phyloP scores from a whole-genome alignment of 1,140 invertebrate genomes.

The Atta cephalotes region DNA sequence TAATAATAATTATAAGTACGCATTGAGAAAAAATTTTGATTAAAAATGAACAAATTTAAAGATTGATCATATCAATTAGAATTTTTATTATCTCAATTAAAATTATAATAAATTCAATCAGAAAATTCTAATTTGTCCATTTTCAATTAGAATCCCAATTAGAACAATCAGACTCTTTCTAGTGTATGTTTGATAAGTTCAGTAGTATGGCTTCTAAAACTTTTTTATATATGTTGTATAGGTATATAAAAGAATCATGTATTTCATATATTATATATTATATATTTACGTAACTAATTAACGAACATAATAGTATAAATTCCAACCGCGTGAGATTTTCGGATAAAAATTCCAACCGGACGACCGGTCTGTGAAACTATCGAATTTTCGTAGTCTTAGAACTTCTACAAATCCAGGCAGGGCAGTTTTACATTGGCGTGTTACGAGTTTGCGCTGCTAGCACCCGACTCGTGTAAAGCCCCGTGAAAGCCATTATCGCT shows the following conservation, averaged over 20 bases:
- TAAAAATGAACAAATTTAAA: too few relatives aligned
- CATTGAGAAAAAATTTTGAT: too few relatives aligned
- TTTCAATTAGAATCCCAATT: too few relatives aligned
- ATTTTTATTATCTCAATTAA: too few relatives aligned
- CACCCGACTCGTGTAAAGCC: slow-evolving; percentile 59
- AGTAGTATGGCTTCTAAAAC: background rate
- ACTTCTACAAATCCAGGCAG: slow-evolving; percentile 38
- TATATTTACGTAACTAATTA: slow-evolving; percentile 4
- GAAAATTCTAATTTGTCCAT: too few relatives aligned
- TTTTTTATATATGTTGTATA: background rate
- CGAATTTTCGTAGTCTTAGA: slow-evolving; percentile 24
- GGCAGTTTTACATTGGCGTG: slow-evolving; percentile 29
- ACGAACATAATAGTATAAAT: background rate
- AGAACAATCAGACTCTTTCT: too few relatives aligned
- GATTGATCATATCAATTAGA: too few relatives aligned
- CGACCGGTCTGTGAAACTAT: background rate
- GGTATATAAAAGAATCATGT: background rate
- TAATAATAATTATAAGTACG: background rate
- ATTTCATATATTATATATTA: slow-evolving; percentile 8
- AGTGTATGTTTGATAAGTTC: background rate
- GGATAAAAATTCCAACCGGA: background rate
- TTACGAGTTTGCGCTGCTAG: slow-evolving; percentile 45
- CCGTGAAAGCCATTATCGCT: slow-evolving; percentile 69
- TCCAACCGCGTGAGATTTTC: background rate
- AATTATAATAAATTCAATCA: too few relatives aligned